Percentiles rank a stretch among this genome's conserved stretches.
These are phyloP conservation scores for Lasioglossum pauxillum DNA, from an alignment of 2,888 invertebrate genomes.

Conservation along the genomic window DNA sequence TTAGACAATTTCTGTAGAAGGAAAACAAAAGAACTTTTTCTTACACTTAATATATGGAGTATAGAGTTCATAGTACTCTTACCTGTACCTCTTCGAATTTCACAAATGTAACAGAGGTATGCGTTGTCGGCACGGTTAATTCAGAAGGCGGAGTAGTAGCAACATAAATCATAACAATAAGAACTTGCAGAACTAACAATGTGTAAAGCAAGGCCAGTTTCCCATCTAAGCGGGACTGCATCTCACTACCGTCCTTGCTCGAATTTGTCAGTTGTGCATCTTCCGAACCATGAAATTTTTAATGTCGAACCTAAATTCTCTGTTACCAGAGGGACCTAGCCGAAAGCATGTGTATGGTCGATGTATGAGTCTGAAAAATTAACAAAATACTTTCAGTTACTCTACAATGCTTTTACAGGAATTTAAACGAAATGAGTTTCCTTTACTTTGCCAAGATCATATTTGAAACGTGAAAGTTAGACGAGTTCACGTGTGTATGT, in stretches of 20 bases:
- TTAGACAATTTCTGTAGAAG: neutral
- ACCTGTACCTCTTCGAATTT: conserved; percentile 71
- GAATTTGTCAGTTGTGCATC: conserved; percentile 60
- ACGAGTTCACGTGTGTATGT: neutral
- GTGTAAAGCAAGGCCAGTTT: conserved; percentile 82
- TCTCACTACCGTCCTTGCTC: conserved; percentile 73
- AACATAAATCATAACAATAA: conserved; percentile 83
- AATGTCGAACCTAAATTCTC: conserved; percentile 51
- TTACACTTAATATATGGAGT: neutral
- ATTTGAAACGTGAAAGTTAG: neutral
- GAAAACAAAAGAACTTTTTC: neutral
- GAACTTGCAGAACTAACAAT: conserved; percentile 81
- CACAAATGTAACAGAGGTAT: conserved; percentile 80
- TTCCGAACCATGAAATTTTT: conserved; percentile 52
- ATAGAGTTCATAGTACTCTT: neutral
- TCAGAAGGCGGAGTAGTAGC: conserved; percentile 80
- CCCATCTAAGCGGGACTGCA: conserved; percentile 83
- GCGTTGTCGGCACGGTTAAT: conserved; percentile 71
- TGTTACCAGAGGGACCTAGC: conserved; percentile 25
- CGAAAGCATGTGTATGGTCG: conserved; percentile 27
- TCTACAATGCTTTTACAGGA: conserved; percentile 13
- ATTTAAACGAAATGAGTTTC: neutral
- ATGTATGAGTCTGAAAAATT: conserved; percentile 21
- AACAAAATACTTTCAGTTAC: conserved; percentile 9
- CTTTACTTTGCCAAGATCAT: conserved; percentile 3